Base-by-base conservation (phyloP, 2,113 vertebrate species). In the Delphinus delphis region DNA sequence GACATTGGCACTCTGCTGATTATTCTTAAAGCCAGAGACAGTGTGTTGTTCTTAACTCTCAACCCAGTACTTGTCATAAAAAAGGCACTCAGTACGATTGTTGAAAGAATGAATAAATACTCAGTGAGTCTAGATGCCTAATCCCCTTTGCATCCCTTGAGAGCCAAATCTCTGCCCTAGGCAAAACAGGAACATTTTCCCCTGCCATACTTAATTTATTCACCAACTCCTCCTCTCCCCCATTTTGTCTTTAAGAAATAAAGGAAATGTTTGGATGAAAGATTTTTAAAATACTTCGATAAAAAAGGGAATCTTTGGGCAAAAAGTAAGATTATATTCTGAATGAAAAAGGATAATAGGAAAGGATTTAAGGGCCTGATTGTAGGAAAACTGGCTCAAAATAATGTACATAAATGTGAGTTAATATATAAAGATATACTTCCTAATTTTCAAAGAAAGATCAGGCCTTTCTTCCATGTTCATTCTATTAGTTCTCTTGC, bases 371-470 rank as follows among this genome's bases (percentile, higher is more conserved):
- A 86, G 25, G 25, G 10, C 0, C 44, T 33, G 47, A 44, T 11
- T 93, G 3, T 26, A 41, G 67, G n/a, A 93, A 93, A 93, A 73
- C 6, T n/a, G 25, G 31, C n/a, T 93, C 28, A 68, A 95, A 93
- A 91, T 60, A 86, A 85, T 91, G 36, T 18, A 20, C 15, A 68
- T 47, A 38, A 93, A 67, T 7, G 15, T 5, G 17, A 85, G 53
- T 9, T 67, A 28, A 62, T 41, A 26, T n/a, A n/a, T 36, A 76
- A 31, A 50, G 67, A 67, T 36, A 28, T 4, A 44, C 23, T 50
- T 74, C 2, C n/a, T 36, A 62, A 65, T 81, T 96, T 94, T 91
- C 71, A 80, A 85, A 93, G 23, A 62, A 81, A 95, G 50, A n/a
- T 21, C 17, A n/a, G 65, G 14, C 7, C 8, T 80, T 93, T 50